These are phyloP conservation scores for Eledona agricola DNA, from an alignment of 2,888 invertebrate genomes.

Conservation along the genomic window DNA sequence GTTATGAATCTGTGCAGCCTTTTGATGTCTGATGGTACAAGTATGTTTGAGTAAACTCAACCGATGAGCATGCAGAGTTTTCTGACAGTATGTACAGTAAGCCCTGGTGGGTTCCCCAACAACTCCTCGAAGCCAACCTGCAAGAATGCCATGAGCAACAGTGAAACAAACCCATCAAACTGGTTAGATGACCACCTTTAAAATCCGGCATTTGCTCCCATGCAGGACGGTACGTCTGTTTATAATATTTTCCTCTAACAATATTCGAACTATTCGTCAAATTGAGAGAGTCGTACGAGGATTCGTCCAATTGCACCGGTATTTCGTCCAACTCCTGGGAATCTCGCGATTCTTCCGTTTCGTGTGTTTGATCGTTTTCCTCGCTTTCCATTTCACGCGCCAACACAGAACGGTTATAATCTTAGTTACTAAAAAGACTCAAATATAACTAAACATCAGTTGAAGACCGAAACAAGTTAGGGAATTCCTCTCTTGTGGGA, in stretches of 20 bases:
- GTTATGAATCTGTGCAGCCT: conserved; percentile 60
- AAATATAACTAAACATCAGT: conserved; percentile 38
- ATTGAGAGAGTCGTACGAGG: conserved; percentile 45
- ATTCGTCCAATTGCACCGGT: conserved; percentile 48
- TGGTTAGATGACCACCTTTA: conserved; percentile 61
- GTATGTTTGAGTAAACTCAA: conserved; percentile 69
- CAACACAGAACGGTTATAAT: conserved; percentile 28
- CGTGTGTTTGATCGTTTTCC: conserved; percentile 33
- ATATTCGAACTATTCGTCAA: conserved; percentile 32
- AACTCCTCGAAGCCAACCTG: conserved; percentile 68
- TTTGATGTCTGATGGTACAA: conserved; percentile 68
- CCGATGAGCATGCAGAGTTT: conserved; percentile 68
- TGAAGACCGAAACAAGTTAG: conserved; percentile 14
- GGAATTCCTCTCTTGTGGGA: too few species aligned
- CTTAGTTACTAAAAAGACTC: conserved; percentile 43
- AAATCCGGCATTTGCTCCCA: conserved; percentile 70
- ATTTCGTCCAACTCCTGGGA: conserved; percentile 45
- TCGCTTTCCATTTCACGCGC: conserved; percentile 50
- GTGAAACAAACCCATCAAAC: too few species aligned
- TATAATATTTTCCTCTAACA: conserved; percentile 62
- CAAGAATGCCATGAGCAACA: conserved; percentile 41
- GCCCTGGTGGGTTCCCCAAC: conserved; percentile 67
- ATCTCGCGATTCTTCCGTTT: conserved; percentile 38
- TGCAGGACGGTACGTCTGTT: conserved; percentile 67
- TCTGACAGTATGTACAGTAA: conserved; percentile 67